A percentile compares a stretch with the other conserved stretches of the same genome.
These are phyloP conservation scores for Luscinia megarhynchos DNA, from an alignment of 2,797 vertebrate species.

Conservation along the genomic window DNA sequence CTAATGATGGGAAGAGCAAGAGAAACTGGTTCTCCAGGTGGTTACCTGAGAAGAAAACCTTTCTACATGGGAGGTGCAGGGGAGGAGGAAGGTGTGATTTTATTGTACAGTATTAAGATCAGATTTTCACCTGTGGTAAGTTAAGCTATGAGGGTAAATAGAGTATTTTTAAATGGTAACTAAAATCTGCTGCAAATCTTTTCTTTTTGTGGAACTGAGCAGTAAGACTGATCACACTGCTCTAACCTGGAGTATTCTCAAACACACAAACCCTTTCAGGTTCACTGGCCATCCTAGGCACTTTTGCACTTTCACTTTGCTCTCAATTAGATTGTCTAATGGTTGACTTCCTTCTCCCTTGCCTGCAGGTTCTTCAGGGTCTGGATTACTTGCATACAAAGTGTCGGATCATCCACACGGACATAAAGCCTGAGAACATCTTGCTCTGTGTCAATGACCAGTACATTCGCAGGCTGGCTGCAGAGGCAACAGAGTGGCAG, in stretches of 20 bases:
- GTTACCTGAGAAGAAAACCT: neutral
- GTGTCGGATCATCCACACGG: conserved; percentile 97
- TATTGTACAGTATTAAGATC: neutral
- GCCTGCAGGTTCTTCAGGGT: conserved; percentile 90
- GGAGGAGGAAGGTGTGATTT: neutral
- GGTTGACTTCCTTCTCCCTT: neutral
- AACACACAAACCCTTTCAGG: neutral
- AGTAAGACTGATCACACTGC: neutral
- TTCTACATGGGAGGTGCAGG: neutral
- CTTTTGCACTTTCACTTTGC: neutral
- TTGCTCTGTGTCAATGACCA: conserved; percentile 92
- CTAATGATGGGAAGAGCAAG: neutral
- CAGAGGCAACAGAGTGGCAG: conserved; percentile 96
- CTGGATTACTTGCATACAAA: conserved; percentile 96
- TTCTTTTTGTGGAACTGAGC: neutral
- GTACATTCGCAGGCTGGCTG: conserved; percentile 93
- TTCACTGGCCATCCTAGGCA: neutral
- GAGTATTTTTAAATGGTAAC: neutral
- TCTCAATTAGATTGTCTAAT: neutral
- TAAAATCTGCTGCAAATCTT: neutral
- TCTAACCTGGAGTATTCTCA: neutral
- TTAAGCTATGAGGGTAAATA: neutral
- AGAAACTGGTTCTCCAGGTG: conserved; percentile 19
- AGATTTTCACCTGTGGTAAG: neutral
- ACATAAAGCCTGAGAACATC: conserved; percentile 98